A percentile compares a stretch with the other conserved stretches of the same genome.
Evolutionary conservation across 2,797 vertebrate species (phyloP).

Genomic region (Sciurus vulgaris): DNA sequence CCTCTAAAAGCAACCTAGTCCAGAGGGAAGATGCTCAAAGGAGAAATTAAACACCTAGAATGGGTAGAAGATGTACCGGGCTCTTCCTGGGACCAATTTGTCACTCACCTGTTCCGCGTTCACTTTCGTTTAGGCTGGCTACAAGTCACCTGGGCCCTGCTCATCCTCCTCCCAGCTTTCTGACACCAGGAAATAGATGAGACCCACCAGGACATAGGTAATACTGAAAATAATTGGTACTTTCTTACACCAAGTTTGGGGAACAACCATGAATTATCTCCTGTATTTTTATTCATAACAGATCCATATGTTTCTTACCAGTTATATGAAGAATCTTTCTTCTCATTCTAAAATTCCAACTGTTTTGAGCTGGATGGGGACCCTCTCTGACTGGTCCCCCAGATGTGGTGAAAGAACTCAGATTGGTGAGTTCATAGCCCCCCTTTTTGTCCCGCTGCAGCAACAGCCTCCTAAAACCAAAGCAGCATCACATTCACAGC

Average conservation of each 20-base stretch:
- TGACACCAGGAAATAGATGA: not conserved
- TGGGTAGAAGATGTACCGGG: not conserved
- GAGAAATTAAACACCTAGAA: not conserved
- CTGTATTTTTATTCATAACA: constrained; percentile 20
- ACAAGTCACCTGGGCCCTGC: not conserved
- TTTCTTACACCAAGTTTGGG: not conserved
- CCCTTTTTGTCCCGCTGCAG: not conserved
- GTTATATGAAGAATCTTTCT: not conserved
- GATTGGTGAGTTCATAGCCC: not conserved
- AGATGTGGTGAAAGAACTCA: not conserved
- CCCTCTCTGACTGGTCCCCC: not conserved
- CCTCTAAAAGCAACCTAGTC: not conserved
- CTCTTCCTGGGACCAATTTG: not conserved
- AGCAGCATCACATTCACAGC: not conserved
- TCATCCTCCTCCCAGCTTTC: not conserved
- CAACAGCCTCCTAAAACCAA: not conserved
- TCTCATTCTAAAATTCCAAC: not conserved
- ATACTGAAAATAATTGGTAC: not conserved
- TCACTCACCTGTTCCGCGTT: not conserved
- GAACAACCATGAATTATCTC: not conserved
- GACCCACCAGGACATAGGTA: not conserved
- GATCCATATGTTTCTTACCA: not conserved
- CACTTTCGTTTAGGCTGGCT: not conserved
- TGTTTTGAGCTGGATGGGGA: not conserved
- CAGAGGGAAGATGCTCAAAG: not conserved